Evolutionary conservation across 2,888 invertebrate species (phyloP).

Genomic region (Noctua comes): DNA sequence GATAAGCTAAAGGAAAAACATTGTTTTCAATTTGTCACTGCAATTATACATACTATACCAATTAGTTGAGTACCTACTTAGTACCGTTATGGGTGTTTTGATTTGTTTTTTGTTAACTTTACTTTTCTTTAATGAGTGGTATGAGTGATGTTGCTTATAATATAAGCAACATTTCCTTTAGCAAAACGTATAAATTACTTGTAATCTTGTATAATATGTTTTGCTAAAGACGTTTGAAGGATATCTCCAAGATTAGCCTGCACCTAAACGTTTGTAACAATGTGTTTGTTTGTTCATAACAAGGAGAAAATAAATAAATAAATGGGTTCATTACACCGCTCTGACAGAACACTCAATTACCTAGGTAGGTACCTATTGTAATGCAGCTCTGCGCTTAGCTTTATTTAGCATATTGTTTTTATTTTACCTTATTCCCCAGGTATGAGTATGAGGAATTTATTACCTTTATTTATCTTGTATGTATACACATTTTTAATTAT

Average conservation of each 20-base stretch:
- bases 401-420: neutral
- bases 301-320: neutral
- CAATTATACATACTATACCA: neutral
- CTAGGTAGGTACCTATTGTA: neutral
- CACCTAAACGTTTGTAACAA: neutral
- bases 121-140: neutral
- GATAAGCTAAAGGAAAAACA: conserved; percentile 9
- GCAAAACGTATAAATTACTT: too few species aligned
- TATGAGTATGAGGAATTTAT: neutral
- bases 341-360: neutral
- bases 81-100: neutral
- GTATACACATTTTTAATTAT: too few species aligned
- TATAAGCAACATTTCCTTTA: too few species aligned
- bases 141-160: neutral
- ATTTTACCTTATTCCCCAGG: neutral
- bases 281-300: neutral
- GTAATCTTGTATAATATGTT: too few species aligned
- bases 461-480: too few species aligned
- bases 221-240: conserved; percentile 2
- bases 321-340: neutral
- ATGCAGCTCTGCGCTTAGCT: neutral
- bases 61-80: neutral
- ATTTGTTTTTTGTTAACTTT: neutral
- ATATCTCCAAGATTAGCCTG: neutral
- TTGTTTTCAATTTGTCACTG: conserved; percentile 18